These are phyloP conservation scores for Hypothenemus hampei DNA, from an alignment of 1,140 invertebrate genomes.

Conservation along the genomic window DNA sequence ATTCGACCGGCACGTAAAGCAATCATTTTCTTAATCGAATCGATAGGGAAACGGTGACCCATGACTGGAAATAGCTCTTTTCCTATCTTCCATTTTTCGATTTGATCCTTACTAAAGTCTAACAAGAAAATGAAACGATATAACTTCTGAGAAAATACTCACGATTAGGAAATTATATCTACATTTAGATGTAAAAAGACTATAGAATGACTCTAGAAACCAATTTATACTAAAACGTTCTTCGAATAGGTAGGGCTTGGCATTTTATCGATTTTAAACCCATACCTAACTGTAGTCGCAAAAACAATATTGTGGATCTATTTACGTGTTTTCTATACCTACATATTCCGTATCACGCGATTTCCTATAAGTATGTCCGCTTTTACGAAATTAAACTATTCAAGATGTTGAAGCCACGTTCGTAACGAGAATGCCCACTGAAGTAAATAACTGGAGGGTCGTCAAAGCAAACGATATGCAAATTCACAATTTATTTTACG, in stretches of 20 bases:
- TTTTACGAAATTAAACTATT: neutral
- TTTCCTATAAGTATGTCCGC: neutral
- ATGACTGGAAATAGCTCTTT: slow-evolving; percentile 2
- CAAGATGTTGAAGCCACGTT: neutral
- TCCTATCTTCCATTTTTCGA: slow-evolving; percentile 2
- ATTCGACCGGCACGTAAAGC: slow-evolving; percentile 11
- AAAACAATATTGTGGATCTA: neutral
- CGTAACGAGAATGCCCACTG: neutral
- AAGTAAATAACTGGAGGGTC: too few species aligned
- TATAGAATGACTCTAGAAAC: neutral
- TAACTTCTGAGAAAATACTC: neutral
- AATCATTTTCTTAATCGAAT: slow-evolving; percentile 20
- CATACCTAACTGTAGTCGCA: neutral
- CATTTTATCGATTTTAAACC: neutral
- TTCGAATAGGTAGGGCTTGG: neutral
- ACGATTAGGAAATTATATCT: too few species aligned
- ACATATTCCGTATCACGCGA: neutral
- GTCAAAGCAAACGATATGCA: too few species aligned
- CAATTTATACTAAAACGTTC: neutral
- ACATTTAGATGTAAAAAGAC: neutral
- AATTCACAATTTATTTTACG: neutral
- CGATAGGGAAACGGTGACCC: slow-evolving; percentile 16
- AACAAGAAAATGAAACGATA: neutral
- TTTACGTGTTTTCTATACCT: neutral
- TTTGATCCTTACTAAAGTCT: neutral